Evolutionary conservation across 1,140 invertebrate genomes (phyloP), one percentile per base, ranked within the genome.

Genomic region (Whitmania pigra): DNA sequence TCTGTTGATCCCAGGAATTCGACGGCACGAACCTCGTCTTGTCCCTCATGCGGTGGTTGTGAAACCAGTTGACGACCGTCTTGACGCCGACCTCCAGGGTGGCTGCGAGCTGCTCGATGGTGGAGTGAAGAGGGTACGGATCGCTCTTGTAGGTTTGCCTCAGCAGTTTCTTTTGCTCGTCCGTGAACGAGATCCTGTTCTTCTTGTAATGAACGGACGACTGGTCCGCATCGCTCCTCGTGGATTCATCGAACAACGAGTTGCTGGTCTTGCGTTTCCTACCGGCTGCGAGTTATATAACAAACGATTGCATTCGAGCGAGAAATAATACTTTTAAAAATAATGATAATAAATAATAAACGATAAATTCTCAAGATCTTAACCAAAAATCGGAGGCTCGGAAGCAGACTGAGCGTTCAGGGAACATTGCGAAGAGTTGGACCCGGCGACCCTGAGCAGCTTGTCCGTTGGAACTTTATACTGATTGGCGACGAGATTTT

Each of bases 11-110:
- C 25, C 31, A 49, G 69, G 11, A 6, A 0, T 13, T 20, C 6
- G 69, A 5, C 6, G 69, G 27, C 25, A 17, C 69, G 29, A 49
- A 36, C 22, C 31, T 70, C 18, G 40, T 11, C 82, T 99, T 99
- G 78, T 97, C 86, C 70, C 96, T 87, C 92, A 98, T 99, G 72
- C 95, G 88, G 83, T 99, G 94, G 81, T 98, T 99, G 84, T 98
- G 95, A 86, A 98, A 98, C 95, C 95, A 99, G 81, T 99, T 98
- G 22, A 81, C 79, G 73, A 99, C 97, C 53, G 94, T 98, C 75
- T 94, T 86, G 18, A 93, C 90, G 0, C 93, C 92, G n/a, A 99
- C 83, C 18, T 88, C 89, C 11, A 99, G 83, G 80, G 97, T 93
- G 22, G 88, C 86, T 11, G 93, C 93, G 67, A 99, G 85, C 77